Base-by-base conservation (phyloP, 1,140 invertebrate genomes). In the Cryptotermes secundus region DNA sequence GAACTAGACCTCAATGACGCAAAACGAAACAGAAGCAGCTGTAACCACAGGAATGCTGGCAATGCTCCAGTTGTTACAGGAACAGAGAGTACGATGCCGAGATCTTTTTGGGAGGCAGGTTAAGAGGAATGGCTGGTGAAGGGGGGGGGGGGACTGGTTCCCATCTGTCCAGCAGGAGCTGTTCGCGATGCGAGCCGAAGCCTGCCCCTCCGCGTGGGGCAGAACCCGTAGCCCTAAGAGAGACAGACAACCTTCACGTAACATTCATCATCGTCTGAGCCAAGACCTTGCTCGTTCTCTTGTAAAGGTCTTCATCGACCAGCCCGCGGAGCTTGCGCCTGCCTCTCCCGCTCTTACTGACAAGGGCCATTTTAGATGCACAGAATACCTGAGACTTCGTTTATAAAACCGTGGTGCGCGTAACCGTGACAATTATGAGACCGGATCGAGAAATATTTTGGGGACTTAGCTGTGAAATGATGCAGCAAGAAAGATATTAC, bases 161-260 rank as follows among this genome's bases (percentile, higher is more conserved):
- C 53, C 53, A 59, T 59, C 53, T 59, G 53, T 59, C 59, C 59
- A 72, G 59, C 59, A 72, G 59, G 59, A 72, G 59, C 59, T 10
- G 59, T n/a, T 72, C 59, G 59, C n/a, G 59, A 31, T 72, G 59
- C n/a, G 59, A 72, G 31, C 59, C 26, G 14, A 1, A 26, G 59
- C n/a, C n/a, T n/a, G n/a, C 59, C n/a, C 59, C 59, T 72, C 59
- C 59, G 59, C n/a, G 59, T 72, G 59, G 59, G 59, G 59, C 59
- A 72, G n/a, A 31, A 26, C 59, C 31, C n/a, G 59, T n/a, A 72
- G 59, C 59, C 4, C 3, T 31, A n/a, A 72, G 59, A 72, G 59
- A 72, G 59, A 72, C 59, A n/a, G 59, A 31, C 59, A 72, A 1
- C 26, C 59, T 72, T n/a, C 26, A 2, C n/a, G 59, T n/a, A 31